Evolutionary conservation across 2,888 invertebrate species (phyloP).

Genomic region (Zelleria hepariella): DNA sequence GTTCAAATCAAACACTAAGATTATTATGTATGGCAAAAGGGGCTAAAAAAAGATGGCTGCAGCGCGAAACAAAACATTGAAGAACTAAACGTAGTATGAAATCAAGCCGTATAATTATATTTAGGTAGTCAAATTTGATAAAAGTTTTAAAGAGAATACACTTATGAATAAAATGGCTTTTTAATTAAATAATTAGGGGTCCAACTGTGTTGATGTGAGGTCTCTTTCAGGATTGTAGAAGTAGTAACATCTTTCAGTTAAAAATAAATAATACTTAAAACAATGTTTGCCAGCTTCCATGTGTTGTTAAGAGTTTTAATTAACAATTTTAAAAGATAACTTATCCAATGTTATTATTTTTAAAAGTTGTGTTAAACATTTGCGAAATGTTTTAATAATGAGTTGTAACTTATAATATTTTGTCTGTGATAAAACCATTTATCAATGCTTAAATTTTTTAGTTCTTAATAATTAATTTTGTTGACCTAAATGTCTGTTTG

Average conservation of each 20-base stretch:
- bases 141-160: conserved; percentile 59
- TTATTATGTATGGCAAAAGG: too few species aligned
- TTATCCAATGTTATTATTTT: not conserved
- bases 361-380: not conserved
- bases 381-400: conserved; percentile 6
- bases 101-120: conserved; percentile 50
- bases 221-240: conserved; percentile 31
- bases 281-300: not conserved
- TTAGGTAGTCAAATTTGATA: conserved; percentile 68
- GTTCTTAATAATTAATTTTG: conserved; percentile 11
- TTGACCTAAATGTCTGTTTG: too few species aligned
- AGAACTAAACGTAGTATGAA: conserved; percentile 12
- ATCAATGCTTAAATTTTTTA: conserved; percentile 14
- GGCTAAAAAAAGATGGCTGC: conserved; percentile 11
- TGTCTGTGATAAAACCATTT: conserved; percentile 12
- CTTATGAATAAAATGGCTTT: conserved; percentile 67
- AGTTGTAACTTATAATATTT: not conserved
- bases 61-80: conserved; percentile 15
- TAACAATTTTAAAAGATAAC: not conserved
- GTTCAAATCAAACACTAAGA: too few species aligned
- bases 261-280: not conserved
- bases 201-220: conserved; percentile 54
- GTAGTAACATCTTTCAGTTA: not conserved
- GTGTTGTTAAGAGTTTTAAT: not conserved
- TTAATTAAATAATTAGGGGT: conserved; percentile 65